These are phyloP conservation scores for Pissodes strobi DNA, from an alignment of 1,140 invertebrate species.

Conservation along the genomic window DNA sequence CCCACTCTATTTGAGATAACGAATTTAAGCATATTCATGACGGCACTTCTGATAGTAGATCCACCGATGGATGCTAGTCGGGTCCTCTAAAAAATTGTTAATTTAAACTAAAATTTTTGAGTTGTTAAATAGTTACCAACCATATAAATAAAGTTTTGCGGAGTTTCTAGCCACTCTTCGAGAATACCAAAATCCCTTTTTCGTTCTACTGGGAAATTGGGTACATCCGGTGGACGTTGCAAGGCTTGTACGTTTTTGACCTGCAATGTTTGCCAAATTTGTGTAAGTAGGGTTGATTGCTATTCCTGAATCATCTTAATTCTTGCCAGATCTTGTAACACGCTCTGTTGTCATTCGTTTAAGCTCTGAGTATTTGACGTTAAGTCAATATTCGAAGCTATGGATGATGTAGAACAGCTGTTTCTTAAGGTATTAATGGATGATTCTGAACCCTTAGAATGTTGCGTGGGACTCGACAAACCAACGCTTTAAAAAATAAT, in stretches of 20 bases:
- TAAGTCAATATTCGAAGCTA: neutral
- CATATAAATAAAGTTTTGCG: neutral
- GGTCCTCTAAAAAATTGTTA: neutral
- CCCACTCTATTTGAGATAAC: neutral
- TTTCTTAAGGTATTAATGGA: neutral
- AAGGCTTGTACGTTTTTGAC: neutral
- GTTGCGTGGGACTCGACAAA: neutral
- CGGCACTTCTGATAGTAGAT: neutral
- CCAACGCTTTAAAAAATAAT: neutral
- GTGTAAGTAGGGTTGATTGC: neutral
- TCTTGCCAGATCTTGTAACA: neutral
- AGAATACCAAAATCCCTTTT: neutral
- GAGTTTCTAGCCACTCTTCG: neutral
- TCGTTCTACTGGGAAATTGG: neutral
- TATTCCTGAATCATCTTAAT: neutral
- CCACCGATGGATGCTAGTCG: neutral
- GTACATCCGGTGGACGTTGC: neutral
- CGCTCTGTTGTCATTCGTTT: neutral
- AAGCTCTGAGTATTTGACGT: neutral
- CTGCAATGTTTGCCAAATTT: slow-evolving; percentile 3
- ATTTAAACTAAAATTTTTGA: neutral
- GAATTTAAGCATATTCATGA: neutral
- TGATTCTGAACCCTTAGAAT: neutral
- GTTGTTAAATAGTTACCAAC: neutral
- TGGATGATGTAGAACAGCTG: neutral